phyloP scores from a whole-genome alignment of 2,888 invertebrate genomes.

The Hirtodrosophila cameraria region DNA sequence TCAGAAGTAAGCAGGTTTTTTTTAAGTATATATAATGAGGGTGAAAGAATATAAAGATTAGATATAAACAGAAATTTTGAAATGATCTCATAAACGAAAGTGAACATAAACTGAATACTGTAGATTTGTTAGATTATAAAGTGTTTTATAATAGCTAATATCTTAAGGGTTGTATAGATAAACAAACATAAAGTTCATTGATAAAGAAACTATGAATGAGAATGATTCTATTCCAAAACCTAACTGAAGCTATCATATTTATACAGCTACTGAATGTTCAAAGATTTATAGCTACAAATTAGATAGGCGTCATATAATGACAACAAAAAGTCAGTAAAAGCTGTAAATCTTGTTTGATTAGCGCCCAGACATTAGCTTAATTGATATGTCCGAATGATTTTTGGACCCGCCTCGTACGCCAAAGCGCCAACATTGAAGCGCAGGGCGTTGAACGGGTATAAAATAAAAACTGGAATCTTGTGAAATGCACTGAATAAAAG shows the following conservation, averaged over 20 bases:
- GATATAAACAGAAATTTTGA: conserved; percentile 13
- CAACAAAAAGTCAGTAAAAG: conserved; percentile 3
- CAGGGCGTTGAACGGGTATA: too few relatives aligned
- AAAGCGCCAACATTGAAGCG: background rate
- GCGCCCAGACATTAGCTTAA: conserved; percentile 28
- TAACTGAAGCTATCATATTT: too few relatives aligned
- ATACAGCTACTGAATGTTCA: too few relatives aligned
- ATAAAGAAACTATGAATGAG: background rate
- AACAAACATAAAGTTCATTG: background rate
- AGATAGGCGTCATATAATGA: background rate
- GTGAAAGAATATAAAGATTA: conserved; percentile 16
- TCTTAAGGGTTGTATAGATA: too few relatives aligned
- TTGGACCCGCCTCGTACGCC: conserved; percentile 4
- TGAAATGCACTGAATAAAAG: conserved; percentile 31
- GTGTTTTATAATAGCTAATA: too few relatives aligned
- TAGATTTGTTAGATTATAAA: background rate
- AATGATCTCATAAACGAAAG: conserved; percentile 18
- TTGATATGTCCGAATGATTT: conserved; percentile 36
- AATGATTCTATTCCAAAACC: background rate
- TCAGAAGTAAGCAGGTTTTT: background rate
- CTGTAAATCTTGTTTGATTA: conserved; percentile 42
- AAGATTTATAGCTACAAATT: background rate
- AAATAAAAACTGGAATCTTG: conserved; percentile 18
- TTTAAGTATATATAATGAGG: background rate
- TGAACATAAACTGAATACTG: conserved; percentile 3